phyloP scores from a whole-genome alignment of 2,113 vertebrate genomes.

The Tyto alba region DNA sequence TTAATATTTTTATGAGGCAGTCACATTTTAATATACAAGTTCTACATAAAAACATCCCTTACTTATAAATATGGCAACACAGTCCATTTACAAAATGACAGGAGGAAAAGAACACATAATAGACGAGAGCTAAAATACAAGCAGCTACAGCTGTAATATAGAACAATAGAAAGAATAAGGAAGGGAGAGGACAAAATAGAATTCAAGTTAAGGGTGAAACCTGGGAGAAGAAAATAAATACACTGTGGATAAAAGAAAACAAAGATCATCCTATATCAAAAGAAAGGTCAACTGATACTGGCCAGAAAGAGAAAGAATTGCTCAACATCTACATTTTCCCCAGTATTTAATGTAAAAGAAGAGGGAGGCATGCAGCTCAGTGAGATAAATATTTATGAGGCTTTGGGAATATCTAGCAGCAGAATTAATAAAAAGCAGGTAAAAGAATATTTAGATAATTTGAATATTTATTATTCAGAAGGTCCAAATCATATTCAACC shows the following conservation, averaged over 20 bases:
- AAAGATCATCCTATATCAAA: conserved; percentile 30
- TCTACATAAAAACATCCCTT: conserved; percentile 25
- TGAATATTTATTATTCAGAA: conserved; percentile 76
- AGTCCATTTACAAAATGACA: neutral
- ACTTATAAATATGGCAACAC: neutral
- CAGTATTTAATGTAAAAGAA: conserved; percentile 42
- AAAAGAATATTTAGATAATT: conserved; percentile 71
- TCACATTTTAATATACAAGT: neutral
- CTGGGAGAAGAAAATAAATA: conserved; percentile 39
- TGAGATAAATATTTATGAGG: conserved; percentile 74
- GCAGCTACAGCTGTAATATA: conserved; percentile 9
- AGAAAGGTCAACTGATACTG: conserved; percentile 8
- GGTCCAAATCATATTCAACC: conserved; percentile 44
- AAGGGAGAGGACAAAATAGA: neutral
- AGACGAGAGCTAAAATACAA: conserved; percentile 8
- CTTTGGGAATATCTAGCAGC: conserved; percentile 67
- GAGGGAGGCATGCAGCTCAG: conserved; percentile 23
- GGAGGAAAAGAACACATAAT: neutral
- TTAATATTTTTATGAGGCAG: neutral
- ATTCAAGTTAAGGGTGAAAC: neutral
- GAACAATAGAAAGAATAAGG: neutral
- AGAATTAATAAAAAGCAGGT: conserved; percentile 74
- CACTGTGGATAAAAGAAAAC: conserved; percentile 6
- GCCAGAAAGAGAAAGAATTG: neutral
- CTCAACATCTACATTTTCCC: neutral